phyloP scores from a whole-genome alignment of 92 coral and sea anemone species.

The Epizoanthus fatuus region DNA sequence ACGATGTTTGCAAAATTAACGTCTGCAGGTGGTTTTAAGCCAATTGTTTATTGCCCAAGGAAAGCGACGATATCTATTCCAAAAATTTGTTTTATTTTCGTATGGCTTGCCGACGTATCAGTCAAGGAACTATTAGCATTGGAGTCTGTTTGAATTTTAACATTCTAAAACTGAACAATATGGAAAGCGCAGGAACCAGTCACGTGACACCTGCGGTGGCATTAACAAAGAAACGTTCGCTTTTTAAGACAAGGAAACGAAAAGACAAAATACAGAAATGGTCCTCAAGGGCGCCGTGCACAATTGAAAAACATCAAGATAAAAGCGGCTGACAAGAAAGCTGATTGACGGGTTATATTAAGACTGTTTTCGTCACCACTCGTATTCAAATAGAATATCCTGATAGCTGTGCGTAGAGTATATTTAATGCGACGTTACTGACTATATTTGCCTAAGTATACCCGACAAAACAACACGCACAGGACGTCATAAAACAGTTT shows the following conservation, averaged over 20 bases:
- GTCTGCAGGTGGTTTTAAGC: conserved; percentile 21
- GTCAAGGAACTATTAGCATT: background rate
- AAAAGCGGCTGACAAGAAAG: conserved; percentile 9
- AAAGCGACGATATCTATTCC: background rate
- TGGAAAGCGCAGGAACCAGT: background rate
- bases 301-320: background rate
- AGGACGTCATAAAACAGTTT: background rate
- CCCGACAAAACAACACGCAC: background rate
- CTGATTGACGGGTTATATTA: conserved; percentile 4
- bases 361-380: background rate
- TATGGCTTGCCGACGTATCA: background rate
- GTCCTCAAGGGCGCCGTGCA: background rate
- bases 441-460: background rate
- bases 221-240: background rate
- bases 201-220: background rate
- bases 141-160: background rate
- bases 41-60: background rate
- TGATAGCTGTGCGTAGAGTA: background rate
- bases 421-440: background rate
- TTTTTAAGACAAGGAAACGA: background rate
- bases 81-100: background rate
- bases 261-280: background rate
- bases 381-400: background rate
- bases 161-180: background rate
- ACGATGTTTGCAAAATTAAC: background rate